Evolutionary conservation across 2,797 vertebrate genomes (phyloP), one percentile per base, ranked within the genome.

Genomic region (Hippocampus kuda): DNA sequence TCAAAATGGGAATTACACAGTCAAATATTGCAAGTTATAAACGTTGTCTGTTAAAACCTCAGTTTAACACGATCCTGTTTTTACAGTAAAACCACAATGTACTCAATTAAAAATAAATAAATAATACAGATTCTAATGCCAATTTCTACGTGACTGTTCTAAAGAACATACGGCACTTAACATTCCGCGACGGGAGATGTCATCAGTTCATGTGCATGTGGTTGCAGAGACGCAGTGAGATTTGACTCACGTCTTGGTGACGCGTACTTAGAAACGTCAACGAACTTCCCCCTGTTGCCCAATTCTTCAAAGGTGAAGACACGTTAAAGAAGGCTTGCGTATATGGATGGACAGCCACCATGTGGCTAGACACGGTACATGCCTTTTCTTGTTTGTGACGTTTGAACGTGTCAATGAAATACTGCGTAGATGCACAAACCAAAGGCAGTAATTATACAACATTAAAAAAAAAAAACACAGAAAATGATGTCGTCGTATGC

Each of bases 401-500:
- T 38, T 13, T 61, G 16, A 38, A 34, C 34, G 16, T 20, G 30
- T 26, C 4, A n/a, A 57, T 57, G 3, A 57, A 57, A 57, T 57
- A 26, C 34, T 38, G n/a, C n/a, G n/a, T n/a, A 1, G 34, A 38
- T 15, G 16, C 7, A 51, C 2, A 51, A 7, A 22, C 18, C 49
- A 51, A 51, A 51, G 49, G 3, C 44, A 46, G 15, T 46, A 1
- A 46, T 4, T 15, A 59, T 7, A 34, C 5, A 7, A 34, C 5
- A 34, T 18, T 13, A 66, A 67, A 48, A 54, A 66, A 11, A 4
- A 54, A 46, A 49, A 66, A 74, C 22, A 56, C 38, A 59, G 70
- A 74, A 49, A 60, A 24, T 49, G 1, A 70, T 53, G 30, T 69
- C 77, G 83, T 81, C 70, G 73, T 92, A 84, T 89, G 88, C 86